Base-by-base conservation (phyloP, 2,113 vertebrate species). In the Marmota monax region DNA sequence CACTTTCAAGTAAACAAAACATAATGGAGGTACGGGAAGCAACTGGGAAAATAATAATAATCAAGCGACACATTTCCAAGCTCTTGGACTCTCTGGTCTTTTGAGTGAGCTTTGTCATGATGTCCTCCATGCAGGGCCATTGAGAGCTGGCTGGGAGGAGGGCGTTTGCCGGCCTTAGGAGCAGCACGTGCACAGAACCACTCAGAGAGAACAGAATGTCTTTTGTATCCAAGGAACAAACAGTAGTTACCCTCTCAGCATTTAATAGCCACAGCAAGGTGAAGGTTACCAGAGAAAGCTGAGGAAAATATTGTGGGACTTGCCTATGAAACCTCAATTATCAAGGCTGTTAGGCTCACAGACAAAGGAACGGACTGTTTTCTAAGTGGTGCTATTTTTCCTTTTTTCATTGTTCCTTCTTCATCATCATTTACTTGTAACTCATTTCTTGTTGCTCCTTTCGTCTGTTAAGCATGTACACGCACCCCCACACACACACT, bases 141-240 rank as follows among this genome's bases (percentile, higher is more conserved):
- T 95, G 95, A 14, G 23, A 74, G 69, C 88, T 69, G 56, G 79
- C 42, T 2, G 32, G 32, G 39, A 82, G 63, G 82, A 96, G 78
- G 56, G 85, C 2, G 0, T 69, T 96, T 45, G 27, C 72, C 63
- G n/a, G 63, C 90, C 61, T 53, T 27, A 12, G 73, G 48, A 56
- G 73, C 92, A 45, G 51, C 91, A 83, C 32, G 22, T 4, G 25
- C 67, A 70, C 58, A 84, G 86, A 90, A 32, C 53, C 42, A 16
- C 83, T 95, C 76, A 48, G 92, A 87, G 78, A 88, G 85, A 94
- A 92, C 0, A 2, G 84, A 87, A 88, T 51, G 53, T 25, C 89
- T 96, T 95, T 97, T 95, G 94, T 93, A 88, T 94, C 76, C 93
- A 95, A 89, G 95, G 92, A 97, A 94, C 97, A 97, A 97, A 97